Base-by-base conservation (phyloP, 2,113 vertebrate species). In the Semnornis frantzii region DNA sequence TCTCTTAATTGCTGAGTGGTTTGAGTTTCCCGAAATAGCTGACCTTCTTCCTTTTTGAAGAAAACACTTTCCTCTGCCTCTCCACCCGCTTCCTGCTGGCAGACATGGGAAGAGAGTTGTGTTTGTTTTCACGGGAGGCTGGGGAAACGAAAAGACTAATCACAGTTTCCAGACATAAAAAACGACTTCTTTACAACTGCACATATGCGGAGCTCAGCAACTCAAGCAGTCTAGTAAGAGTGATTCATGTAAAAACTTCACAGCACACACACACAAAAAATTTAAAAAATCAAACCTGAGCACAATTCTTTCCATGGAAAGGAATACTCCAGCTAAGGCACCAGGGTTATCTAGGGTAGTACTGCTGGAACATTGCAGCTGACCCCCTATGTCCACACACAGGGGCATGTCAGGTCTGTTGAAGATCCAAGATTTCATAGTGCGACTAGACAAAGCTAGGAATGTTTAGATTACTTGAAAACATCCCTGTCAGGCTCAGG, bases 1-100 rank as follows among this genome's bases (percentile, higher is more conserved):
- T 88, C 68, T 91, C 83, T 65, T 92, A 96, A 94, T 90, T 95
- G 87, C 62, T 60, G 65, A 88, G 70, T 94, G 93, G 89, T 86
- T 94, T 91, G 87, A 44, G 89, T 93, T 96, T 96, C 94, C 94
- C 72, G 87, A 94, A 97, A 95, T 95, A 96, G 90, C 69, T 93
- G 94, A 83, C 91, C 87, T 87, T 92, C 90, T 90, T 96, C 72
- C 85, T 89, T 95, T 92, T 71, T 82, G 78, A 90, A 74, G 60
- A 90, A 95, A 92, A 90, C 73, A 46, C 81, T 94, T 95, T 89
- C 60, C 91, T 89, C 57, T 81, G 73, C 37, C 79, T 92, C 68
- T 73, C 89, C 79, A 50, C 87, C 93, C 82, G 68, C 89, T 92
- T 94, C 89, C 70, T 87, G 72, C 91, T 95, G 90, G 87, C 93